phyloP scores from a whole-genome alignment of 2,113 vertebrate genomes.

The Lagopus leucura region DNA sequence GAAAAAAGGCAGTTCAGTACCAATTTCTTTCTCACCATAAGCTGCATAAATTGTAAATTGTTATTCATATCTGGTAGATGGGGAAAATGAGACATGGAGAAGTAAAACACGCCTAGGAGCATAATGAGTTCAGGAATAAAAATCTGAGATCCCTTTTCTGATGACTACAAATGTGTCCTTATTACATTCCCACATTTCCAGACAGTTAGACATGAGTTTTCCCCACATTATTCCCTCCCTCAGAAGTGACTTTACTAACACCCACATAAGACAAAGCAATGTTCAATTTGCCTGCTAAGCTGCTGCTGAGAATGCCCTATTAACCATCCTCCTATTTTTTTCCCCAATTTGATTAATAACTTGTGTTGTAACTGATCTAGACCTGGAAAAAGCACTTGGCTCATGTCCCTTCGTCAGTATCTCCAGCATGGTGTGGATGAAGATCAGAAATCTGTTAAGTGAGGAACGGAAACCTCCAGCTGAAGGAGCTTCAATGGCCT shows the following conservation, averaged over 20 bases:
- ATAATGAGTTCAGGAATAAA: neutral
- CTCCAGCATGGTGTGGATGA: conserved; percentile 5
- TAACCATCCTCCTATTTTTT: neutral
- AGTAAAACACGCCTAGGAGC: neutral
- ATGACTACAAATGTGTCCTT: neutral
- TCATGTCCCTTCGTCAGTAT: conserved; percentile 5
- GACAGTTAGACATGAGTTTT: neutral
- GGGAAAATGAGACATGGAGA: neutral
- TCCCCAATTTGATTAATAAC: conserved; percentile 42
- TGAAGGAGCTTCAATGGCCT: conserved; percentile 4
- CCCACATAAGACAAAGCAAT: neutral
- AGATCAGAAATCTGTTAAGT: conserved; percentile 19
- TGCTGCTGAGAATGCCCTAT: neutral
- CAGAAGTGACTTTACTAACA: neutral
- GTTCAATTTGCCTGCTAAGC: neutral
- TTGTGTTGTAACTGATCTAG: conserved; percentile 39
- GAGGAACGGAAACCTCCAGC: neutral
- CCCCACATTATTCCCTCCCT: neutral
- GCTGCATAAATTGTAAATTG: neutral
- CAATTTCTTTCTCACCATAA: neutral
- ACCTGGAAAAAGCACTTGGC: conserved; percentile 2
- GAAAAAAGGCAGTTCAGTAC: neutral
- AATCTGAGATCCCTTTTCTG: neutral
- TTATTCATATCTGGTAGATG: neutral
- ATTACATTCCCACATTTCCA: neutral